Base-by-base conservation (phyloP, 2,888 invertebrate species). In the Acanthosepion pharaonis region DNA sequence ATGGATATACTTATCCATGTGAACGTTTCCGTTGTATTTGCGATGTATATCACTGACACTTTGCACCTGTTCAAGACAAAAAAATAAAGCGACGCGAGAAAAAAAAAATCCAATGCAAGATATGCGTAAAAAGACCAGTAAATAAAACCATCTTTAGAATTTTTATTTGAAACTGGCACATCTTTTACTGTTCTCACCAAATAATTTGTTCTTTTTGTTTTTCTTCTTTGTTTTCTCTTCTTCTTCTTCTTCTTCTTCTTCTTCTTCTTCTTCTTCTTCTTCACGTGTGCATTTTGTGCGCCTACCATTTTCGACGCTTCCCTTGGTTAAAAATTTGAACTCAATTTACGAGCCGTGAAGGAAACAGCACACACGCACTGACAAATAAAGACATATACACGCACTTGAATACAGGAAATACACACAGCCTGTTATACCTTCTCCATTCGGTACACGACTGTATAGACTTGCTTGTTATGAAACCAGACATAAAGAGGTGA, bases 281-380 rank as follows among this genome's bases (percentile, higher is more conserved):
- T 18, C 5, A 28, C 8, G 15, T 28, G 9, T n/a, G 28, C n/a
- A 28, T 78, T 15, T 28, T n/a, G 9, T n/a, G 8, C 11, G 78
- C 78, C 78, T 78, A 9, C 28, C 78, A 18, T n/a, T 78, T 78
- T 78, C n/a, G 15, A 78, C 78, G n/a, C n/a, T 78, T 78, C 78
- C n/a, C n/a, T 9, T 28, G n/a, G 78, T 78, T 78, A 78, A n/a
- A 78, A 78, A 78, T 78, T 78, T 78, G 9, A 78, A 78, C 64
- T 78, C n/a, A n/a, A 78, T 78, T 78, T 78, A 78, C n/a, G n/a
- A 78, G 78, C 78, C 78, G 78, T 78, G 8, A 78, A 78, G 78
- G 11, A 78, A n/a, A n/a, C 11, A 78, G 25, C 28, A 28, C 78
- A 11, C 78, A n/a, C n/a, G 1, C 78, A 78, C 5, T 1, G 4